Percentiles rank a stretch among this genome's conserved stretches.
These are phyloP conservation scores for Yponomeuta malinellus DNA, from an alignment of 2,888 invertebrate species.

Conservation along the genomic window DNA sequence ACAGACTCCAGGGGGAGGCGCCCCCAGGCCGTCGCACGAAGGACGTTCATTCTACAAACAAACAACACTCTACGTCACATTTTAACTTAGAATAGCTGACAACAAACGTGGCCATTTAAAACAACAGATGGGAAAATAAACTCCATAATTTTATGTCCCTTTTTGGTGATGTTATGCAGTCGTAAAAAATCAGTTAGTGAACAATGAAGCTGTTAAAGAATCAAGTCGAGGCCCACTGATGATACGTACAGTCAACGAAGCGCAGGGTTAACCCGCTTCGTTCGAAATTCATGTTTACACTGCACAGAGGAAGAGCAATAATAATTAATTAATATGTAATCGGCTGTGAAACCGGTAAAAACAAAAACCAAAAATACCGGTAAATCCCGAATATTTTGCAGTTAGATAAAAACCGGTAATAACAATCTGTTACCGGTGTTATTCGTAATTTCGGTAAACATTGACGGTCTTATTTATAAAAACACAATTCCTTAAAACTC, in stretches of 20 bases:
- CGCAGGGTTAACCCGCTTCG: background rate
- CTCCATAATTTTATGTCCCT: background rate
- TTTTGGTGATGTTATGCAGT: background rate
- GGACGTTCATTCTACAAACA: constrained; percentile 27
- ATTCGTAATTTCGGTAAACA: too few species aligned
- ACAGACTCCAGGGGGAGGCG: constrained; percentile 63
- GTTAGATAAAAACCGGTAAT: too few species aligned
- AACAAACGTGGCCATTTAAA: background rate
- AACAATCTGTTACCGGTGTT: too few species aligned
- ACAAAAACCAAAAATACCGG: too few species aligned
- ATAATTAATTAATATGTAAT: too few species aligned
- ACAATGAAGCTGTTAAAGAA: background rate
- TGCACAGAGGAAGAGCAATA: too few species aligned
- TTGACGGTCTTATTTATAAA: too few species aligned
- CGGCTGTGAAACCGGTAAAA: too few species aligned
- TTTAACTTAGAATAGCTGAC: constrained; percentile 25
- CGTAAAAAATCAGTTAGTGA: background rate
- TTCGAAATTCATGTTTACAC: background rate
- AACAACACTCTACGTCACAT: constrained; percentile 30
- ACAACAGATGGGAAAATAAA: constrained; percentile 18
- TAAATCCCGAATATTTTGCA: too few species aligned
- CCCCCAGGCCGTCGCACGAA: constrained; percentile 30
- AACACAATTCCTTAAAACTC: too few species aligned
- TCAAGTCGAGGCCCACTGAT: background rate
- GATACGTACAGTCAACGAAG: background rate